These are phyloP conservation scores for Eulithis prunata DNA, from an alignment of 2,888 invertebrate species.

Conservation along the genomic window DNA sequence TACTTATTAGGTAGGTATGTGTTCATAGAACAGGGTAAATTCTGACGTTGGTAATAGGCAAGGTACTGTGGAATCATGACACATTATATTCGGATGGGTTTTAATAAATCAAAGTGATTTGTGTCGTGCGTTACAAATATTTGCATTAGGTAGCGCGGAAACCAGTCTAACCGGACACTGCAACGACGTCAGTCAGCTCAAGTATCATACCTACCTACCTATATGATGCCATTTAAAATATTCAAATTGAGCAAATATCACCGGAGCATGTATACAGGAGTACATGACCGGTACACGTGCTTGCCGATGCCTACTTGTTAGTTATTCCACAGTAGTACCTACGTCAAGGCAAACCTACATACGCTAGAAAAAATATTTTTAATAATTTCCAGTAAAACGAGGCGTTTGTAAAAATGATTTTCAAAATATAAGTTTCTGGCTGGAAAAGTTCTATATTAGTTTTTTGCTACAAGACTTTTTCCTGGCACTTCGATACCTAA, in stretches of 20 bases:
- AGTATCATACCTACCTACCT: constrained; percentile 1
- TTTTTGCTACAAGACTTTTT: no score
- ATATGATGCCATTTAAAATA: constrained; percentile 7
- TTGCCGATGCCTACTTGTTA: background rate
- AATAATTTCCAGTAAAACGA: no score
- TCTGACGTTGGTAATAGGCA: no score
- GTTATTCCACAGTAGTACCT: background rate
- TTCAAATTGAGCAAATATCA: constrained; percentile 11
- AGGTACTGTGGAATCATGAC: background rate
- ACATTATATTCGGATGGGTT: background rate
- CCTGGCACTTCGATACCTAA: no score
- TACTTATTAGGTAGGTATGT: no score
- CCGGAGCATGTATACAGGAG: background rate
- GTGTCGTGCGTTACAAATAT: constrained; percentile 6
- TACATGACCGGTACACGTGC: background rate
- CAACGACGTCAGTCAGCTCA: constrained; percentile 21
- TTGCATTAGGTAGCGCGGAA: constrained; percentile 7
- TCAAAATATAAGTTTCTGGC: no score
- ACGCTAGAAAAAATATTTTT: background rate
- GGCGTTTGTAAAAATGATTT: no score
- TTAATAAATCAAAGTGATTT: constrained; percentile 1
- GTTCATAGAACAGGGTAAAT: no score
- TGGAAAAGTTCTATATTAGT: no score
- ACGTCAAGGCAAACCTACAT: background rate
- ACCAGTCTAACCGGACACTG: constrained; percentile 39